These are phyloP conservation scores for Mantis religiosa DNA, from an alignment of 2,888 invertebrate species.

Conservation along the genomic window DNA sequence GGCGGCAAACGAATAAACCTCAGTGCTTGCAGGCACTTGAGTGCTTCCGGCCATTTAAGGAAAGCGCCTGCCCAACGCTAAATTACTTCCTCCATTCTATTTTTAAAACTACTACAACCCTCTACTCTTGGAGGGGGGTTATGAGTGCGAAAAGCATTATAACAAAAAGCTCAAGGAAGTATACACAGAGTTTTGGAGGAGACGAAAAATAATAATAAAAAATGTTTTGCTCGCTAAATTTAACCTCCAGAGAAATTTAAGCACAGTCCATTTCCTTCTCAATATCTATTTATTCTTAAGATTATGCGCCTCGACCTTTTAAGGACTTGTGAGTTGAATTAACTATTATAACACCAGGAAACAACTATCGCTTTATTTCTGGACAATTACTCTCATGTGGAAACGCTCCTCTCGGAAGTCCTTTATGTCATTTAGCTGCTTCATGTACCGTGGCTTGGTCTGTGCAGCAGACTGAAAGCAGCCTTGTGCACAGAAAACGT, in stretches of 20 bases:
- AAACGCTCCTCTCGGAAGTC: neutral
- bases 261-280: slow-evolving; percentile 4
- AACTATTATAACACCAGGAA: neutral
- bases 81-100: slow-evolving; percentile 24
- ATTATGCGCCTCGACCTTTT: neutral
- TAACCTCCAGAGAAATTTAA: neutral
- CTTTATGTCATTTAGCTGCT: neutral
- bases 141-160: neutral
- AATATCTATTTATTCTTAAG: neutral
- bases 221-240: slow-evolving; percentile 12
- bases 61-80: slow-evolving; percentile 19
- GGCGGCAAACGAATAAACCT: slow-evolving; percentile 18
- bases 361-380: neutral
- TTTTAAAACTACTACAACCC: slow-evolving; percentile 5
- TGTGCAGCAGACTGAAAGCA: neutral
- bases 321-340: neutral
- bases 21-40: neutral
- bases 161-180: neutral
- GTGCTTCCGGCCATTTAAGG: slow-evolving; percentile 21
- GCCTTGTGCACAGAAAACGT: neutral
- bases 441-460: neutral
- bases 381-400: neutral
- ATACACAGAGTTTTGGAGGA: neutral
- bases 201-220: neutral
- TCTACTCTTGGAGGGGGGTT: neutral